Evolutionary conservation across 1,140 invertebrate genomes (phyloP).

Genomic region (Mesaphorura yosii): DNA sequence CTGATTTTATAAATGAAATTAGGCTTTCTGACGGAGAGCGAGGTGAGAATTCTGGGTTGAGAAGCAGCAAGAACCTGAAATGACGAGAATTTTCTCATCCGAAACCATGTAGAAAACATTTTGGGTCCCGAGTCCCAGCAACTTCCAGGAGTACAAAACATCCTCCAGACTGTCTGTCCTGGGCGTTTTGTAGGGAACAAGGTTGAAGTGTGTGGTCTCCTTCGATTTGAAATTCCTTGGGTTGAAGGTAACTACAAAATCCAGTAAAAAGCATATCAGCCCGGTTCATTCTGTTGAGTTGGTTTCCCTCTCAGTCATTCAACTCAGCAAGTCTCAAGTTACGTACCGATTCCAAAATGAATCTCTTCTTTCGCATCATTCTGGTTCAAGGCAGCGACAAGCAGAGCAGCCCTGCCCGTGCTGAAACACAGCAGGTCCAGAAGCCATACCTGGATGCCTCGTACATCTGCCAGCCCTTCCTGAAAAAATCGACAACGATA

Average conservation of each 20-base stretch:
- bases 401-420: slow-evolving; percentile 13
- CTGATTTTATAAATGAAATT: no score
- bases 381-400: slow-evolving; percentile 18
- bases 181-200: slow-evolving; percentile 1
- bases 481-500: neutral
- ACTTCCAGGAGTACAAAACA: slow-evolving; percentile 16
- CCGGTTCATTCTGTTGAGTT: no score
- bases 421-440: slow-evolving; percentile 18
- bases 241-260: no score
- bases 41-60: no score
- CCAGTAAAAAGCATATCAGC: no score
- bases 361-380: slow-evolving; percentile 14
- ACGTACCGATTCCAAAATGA: slow-evolving; percentile 29
- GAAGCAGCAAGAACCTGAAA: no score
- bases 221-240: no score
- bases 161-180: slow-evolving; percentile 8
- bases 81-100: slow-evolving; percentile 8
- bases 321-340: no score
- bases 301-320: no score
- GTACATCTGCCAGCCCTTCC: slow-evolving; percentile 11
- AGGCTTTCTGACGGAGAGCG: no score
- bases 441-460: slow-evolving; percentile 25
- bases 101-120: slow-evolving; percentile 16
- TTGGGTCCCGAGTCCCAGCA: slow-evolving; percentile 5
- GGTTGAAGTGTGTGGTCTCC: slow-evolving; percentile 1